These are phyloP conservation scores for Lampris incognitus DNA, from an alignment of 2,113 vertebrate species.

Conservation along the genomic window DNA sequence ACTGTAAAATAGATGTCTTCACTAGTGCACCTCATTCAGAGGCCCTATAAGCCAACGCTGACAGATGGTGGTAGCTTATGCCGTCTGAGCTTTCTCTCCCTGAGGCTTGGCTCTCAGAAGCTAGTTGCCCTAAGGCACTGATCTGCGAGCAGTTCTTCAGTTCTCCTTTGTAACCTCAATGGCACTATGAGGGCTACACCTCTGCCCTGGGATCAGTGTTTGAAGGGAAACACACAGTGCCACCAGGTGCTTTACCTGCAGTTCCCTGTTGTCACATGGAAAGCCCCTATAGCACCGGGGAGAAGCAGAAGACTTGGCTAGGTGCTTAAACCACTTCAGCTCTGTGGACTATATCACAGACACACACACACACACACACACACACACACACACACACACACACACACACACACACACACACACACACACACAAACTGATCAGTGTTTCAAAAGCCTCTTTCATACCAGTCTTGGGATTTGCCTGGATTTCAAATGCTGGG, in stretches of 20 bases:
- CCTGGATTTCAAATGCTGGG: too few species aligned
- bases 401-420: neutral
- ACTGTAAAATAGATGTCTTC: conserved; percentile 57
- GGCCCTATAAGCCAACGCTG: conserved; percentile 60
- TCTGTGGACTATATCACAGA: neutral
- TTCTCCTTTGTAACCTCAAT: conserved; percentile 66
- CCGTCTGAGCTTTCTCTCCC: conserved; percentile 75
- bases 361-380: neutral
- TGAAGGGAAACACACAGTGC: conserved; percentile 52
- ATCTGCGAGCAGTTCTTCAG: conserved; percentile 68
- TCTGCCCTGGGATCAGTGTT: conserved; percentile 61
- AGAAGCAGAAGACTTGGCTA: conserved; percentile 19
- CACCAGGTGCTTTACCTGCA: conserved; percentile 29
- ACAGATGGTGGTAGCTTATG: conserved; percentile 76
- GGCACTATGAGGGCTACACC: conserved; percentile 44
- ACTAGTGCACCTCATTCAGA: conserved; percentile 57
- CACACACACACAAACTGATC: neutral
- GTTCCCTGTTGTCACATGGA: conserved; percentile 37
- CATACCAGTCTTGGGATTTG: too few species aligned
- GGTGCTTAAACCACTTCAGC: neutral
- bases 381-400: neutral
- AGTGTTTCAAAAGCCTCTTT: too few species aligned
- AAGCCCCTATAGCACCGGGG: conserved; percentile 33
- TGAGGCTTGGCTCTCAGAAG: conserved; percentile 70
- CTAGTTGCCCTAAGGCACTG: conserved; percentile 74